Evolutionary conservation across 1,140 invertebrate genomes (phyloP).

Genomic region (Drosophila melanica): DNA sequence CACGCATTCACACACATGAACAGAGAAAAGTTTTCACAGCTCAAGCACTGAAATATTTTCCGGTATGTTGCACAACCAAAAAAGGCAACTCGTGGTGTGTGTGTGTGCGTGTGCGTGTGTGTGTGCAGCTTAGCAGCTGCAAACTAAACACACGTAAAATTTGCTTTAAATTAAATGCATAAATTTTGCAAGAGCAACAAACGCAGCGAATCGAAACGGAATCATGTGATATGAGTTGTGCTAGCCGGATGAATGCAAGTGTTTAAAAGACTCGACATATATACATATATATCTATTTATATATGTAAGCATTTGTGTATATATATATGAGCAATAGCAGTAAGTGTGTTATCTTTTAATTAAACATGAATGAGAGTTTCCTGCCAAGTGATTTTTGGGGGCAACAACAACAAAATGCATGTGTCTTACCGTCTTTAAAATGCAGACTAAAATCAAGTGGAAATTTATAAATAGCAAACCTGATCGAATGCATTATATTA

Average conservation of each 20-base stretch:
- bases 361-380: conserved; percentile 71
- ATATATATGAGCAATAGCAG: no score
- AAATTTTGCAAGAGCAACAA: conserved; percentile 60
- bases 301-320: conserved; percentile 9
- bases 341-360: conserved; percentile 74
- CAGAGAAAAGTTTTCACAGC: conserved; percentile 39
- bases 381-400: conserved; percentile 52
- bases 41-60: conserved; percentile 56
- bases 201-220: conserved; percentile 44
- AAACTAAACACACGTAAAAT: conserved; percentile 55
- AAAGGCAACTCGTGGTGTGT: conserved; percentile 16
- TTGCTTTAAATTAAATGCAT: conserved; percentile 64
- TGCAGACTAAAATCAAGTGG: background rate
- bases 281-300: background rate
- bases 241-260: conserved; percentile 54
- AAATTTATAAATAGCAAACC: background rate
- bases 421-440: background rate
- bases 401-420: conserved; percentile 41
- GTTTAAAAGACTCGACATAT: conserved; percentile 65
- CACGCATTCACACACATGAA: conserved; percentile 1
- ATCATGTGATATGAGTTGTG: conserved; percentile 22
- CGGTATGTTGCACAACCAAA: conserved; percentile 51
- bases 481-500: background rate
- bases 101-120: conserved; percentile 17
- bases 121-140: conserved; percentile 39